phyloP scores from a whole-genome alignment of 2,797 vertebrate species.

The Philypnodon macrostomus region DNA sequence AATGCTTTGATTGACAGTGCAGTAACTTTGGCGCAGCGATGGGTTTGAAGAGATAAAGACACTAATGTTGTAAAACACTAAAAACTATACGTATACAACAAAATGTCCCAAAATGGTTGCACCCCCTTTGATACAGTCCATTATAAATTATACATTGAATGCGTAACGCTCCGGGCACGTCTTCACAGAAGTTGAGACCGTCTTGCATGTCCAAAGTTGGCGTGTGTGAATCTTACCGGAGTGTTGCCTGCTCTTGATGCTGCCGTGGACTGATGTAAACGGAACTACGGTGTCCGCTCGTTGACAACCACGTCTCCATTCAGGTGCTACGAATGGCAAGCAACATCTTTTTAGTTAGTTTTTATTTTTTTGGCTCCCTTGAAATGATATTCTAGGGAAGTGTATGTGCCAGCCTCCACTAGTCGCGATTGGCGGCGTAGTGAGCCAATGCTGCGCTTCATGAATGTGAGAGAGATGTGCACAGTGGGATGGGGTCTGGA shows the following conservation, averaged over 20 bases:
- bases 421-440: conserved; percentile 68
- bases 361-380: conserved; percentile 82
- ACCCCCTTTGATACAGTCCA: conserved; percentile 22
- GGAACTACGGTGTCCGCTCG: conserved; percentile 51
- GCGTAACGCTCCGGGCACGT: conserved; percentile 27
- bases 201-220: conserved; percentile 51
- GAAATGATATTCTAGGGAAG: conserved; percentile 75
- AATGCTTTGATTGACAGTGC: conserved; percentile 5
- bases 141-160: conserved; percentile 47
- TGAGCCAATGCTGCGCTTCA: conserved; percentile 75
- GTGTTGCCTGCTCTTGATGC: conserved; percentile 41
- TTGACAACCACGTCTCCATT: conserved; percentile 70
- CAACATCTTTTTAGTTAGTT: conserved; percentile 86
- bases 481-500: conserved; percentile 56
- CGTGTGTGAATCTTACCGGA: conserved; percentile 45
- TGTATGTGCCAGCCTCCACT: conserved; percentile 70
- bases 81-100: conserved; percentile 2
- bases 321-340: conserved; percentile 78
- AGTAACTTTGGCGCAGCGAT: conserved; percentile 42
- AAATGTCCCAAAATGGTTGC: conserved; percentile 20
- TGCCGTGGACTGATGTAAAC: conserved; percentile 42
- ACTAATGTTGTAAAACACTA: conserved; percentile 8
- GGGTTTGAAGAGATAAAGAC: neutral
- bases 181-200: conserved; percentile 41
- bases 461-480: conserved; percentile 44